Evolutionary conservation across 2,888 invertebrate genomes (phyloP), one percentile per base, ranked within the genome.

Genomic region (Sarcophaga carnaria): DNA sequence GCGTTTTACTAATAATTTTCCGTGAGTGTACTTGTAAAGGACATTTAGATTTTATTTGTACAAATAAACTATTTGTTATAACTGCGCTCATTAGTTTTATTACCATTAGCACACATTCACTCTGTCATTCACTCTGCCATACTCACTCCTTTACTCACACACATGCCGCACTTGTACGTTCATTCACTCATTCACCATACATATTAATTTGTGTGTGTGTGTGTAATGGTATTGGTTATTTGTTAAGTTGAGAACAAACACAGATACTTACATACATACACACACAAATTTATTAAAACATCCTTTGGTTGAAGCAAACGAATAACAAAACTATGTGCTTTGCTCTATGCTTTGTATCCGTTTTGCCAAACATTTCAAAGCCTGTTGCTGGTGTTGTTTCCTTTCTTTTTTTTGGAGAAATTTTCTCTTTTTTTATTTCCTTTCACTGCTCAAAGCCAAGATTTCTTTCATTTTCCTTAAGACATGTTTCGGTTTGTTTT

Each of bases 1-100:
- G 0, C 3, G 17, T 54, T 37, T 49, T 14, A 54, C 54, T 17
- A 2, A 54, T 2, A 0, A 54, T 3, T 54, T 49, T 67, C 62
- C 2, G 17, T 17, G 80, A 74, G 80, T 80, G 83, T 80, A 60
- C 47, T 11, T 72, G n/a, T 17, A 66, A 77, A 72, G 22, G 67
- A 74, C 74, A 81, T 64, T 66, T 49, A 75, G 71, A 81, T 70
- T 69, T 70, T 75, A 83, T 80, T 87, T 84, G 87, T 76, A 83
- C 67, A 83, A 83, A 77, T 77, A 71, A 59, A 77, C 71, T 77
- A 84, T 87, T 87, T 84, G 84, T 90, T 89, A 92, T 89, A 90
- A 54, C 54, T 54, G 54, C 90, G 90, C 92, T 92, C 92, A 92
- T 92, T 92, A 92, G 92, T 92, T 92, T 92, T 91, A 92, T 92